Conservation (phyloP, 2,888 invertebrate species). For the Myathropa florea region DNA sequence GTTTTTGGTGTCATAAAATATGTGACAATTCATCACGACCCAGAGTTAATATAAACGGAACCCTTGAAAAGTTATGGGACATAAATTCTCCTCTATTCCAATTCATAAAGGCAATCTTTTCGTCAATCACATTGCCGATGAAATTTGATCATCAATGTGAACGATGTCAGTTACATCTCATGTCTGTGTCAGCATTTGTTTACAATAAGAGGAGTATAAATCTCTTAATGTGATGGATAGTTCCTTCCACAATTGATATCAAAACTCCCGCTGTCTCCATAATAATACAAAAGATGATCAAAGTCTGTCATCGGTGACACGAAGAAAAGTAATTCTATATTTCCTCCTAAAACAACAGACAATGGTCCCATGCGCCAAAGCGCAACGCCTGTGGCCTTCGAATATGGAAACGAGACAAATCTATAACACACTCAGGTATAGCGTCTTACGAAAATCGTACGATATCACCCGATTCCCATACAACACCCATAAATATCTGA, state of each 20-base stretch:
- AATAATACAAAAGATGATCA: neutral
- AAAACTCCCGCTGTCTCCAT: neutral
- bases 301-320: neutral
- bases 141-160: too few species aligned
- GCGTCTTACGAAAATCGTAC: conserved; percentile 25
- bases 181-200: too few species aligned
- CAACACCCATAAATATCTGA: conserved; percentile 46
- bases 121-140: neutral
- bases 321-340: neutral
- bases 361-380: neutral
- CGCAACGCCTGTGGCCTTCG: conserved; percentile 36
- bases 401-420: neutral
- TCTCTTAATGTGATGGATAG: too few species aligned
- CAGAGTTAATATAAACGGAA: neutral
- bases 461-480: conserved; percentile 37
- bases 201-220: too few species aligned
- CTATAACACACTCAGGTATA: conserved; percentile 7
- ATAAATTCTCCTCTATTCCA: too few species aligned
- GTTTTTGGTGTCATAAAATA: neutral
- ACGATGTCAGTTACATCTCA: too few species aligned
- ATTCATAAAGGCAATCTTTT: neutral
- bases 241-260: too few species aligned
- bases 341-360: neutral
- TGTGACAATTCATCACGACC: neutral
- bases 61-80: neutral